phyloP scores from a whole-genome alignment of 1,140 invertebrate genomes.

The Diplogasteroides magnus region DNA sequence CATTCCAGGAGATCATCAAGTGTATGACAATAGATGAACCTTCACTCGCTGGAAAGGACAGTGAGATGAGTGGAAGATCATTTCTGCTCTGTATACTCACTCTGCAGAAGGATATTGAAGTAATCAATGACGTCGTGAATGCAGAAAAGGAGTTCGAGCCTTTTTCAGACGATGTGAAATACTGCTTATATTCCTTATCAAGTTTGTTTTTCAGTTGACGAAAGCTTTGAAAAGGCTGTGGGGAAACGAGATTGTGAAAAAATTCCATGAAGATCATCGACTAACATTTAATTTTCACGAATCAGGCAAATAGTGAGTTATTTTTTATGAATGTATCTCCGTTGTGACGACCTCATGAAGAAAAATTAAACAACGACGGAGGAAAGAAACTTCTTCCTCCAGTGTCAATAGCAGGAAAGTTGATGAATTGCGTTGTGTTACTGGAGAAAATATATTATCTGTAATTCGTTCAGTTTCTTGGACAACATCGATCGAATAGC shows the following conservation, averaged over 20 bases:
- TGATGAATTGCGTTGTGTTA: background rate
- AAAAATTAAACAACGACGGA: conserved; percentile 75
- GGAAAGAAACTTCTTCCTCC: conserved; percentile 78
- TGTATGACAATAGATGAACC: no score
- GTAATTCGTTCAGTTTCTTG: conserved; percentile 61
- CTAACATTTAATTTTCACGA: conserved; percentile 58
- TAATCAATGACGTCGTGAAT: conserved; percentile 40
- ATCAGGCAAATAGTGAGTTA: conserved; percentile 58
- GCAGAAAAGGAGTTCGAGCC: conserved; percentile 46
- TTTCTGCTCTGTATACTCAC: conserved; percentile 3
- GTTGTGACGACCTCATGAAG: background rate
- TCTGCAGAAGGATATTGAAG: conserved; percentile 11
- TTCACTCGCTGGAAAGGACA: background rate
- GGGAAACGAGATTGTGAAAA: background rate
- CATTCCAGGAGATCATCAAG: no score
- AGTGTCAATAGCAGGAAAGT: background rate
- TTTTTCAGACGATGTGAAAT: conserved; percentile 38
- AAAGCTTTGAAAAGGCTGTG: background rate
- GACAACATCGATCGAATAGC: conserved; percentile 91
- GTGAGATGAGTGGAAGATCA: background rate
- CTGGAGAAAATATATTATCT: background rate
- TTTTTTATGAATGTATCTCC: background rate
- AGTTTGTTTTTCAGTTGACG: background rate
- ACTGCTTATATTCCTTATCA: background rate
- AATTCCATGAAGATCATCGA: conserved; percentile 13